These are phyloP conservation scores for Cinclus mexicanus DNA, from an alignment of 2,113 vertebrate species.

Conservation along the genomic window DNA sequence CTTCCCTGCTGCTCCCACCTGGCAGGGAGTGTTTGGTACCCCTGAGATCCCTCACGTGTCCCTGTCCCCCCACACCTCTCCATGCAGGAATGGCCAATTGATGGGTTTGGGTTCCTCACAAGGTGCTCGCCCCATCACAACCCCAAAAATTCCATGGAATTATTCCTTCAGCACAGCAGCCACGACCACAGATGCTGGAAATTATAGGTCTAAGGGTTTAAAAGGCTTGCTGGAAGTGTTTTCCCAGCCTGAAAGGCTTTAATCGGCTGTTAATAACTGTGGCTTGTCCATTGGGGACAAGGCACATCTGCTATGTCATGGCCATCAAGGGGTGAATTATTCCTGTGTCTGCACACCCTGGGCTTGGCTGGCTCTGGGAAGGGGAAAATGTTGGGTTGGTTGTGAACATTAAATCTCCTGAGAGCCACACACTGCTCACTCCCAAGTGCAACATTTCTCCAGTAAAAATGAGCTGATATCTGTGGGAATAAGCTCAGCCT, in stretches of 20 bases:
- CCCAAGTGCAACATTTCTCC: background rate
- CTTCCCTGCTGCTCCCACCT: background rate
- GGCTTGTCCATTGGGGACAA: background rate
- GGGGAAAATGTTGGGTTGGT: background rate
- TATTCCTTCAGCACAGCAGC: background rate
- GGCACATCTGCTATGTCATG: background rate
- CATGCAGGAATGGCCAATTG: too few species aligned
- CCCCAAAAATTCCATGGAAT: background rate
- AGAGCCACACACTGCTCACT: background rate
- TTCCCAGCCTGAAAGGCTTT: background rate
- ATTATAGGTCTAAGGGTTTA: background rate
- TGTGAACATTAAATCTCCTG: background rate
- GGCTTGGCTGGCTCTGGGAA: background rate
- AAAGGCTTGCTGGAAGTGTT: background rate
- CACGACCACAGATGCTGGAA: background rate
- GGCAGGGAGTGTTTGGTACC: fast-evolving
- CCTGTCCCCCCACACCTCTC: fast-evolving
- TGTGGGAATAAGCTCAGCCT: background rate
- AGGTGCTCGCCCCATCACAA: fast-evolving
- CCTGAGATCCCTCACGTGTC: background rate
- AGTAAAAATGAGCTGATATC: background rate
- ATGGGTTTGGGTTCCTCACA: background rate
- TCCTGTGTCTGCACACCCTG: background rate
- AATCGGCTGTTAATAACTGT: background rate
- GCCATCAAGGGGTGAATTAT: background rate